Percentiles rank a stretch among this genome's conserved stretches.
These are phyloP conservation scores for Coendou prehensilis DNA, from an alignment of 2,797 vertebrate species.

Conservation along the genomic window DNA sequence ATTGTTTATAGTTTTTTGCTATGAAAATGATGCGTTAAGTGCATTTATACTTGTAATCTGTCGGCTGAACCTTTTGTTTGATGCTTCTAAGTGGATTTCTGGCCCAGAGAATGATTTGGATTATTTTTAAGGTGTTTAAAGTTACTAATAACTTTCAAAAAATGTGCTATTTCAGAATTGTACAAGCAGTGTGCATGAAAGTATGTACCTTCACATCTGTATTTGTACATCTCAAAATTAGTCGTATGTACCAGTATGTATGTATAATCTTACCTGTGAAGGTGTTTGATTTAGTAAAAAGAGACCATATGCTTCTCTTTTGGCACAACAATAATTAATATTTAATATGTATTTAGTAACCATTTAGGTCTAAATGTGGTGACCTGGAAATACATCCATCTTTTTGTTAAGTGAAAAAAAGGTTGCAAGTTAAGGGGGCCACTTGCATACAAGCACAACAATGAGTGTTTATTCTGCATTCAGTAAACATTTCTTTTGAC, in stretches of 20 bases:
- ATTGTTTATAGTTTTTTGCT: slow-evolving; percentile 46
- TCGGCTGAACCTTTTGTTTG: slow-evolving; percentile 7
- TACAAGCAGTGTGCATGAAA: neutral
- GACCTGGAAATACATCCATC: neutral
- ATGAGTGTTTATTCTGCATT: slow-evolving; percentile 44
- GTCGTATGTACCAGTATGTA: neutral
- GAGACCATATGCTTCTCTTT: slow-evolving; percentile 8
- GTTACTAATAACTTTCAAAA: slow-evolving; percentile 14
- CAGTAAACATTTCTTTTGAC: slow-evolving; percentile 60
- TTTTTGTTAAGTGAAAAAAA: slow-evolving; percentile 55
- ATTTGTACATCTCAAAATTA: neutral
- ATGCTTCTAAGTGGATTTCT: slow-evolving; percentile 41
- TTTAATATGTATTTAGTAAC: slow-evolving; percentile 52
- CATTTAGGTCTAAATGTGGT: slow-evolving; percentile 15
- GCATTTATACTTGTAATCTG: neutral
- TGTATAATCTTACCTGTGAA: slow-evolving; percentile 35
- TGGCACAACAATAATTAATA: slow-evolving; percentile 1
- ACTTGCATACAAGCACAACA: neutral
- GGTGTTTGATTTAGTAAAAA: slow-evolving; percentile 22
- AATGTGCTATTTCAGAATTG: neutral
- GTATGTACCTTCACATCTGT: slow-evolving; percentile 45
- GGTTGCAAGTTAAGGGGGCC: neutral
- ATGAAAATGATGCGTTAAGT: slow-evolving; percentile 46
- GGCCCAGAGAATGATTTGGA: slow-evolving; percentile 29
- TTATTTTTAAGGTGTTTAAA: neutral